A percentile compares a stretch with the other conserved stretches of the same genome.
These are phyloP conservation scores for Plectrocnemia conspersa DNA, from an alignment of 1,140 invertebrate genomes.

Conservation along the genomic window DNA sequence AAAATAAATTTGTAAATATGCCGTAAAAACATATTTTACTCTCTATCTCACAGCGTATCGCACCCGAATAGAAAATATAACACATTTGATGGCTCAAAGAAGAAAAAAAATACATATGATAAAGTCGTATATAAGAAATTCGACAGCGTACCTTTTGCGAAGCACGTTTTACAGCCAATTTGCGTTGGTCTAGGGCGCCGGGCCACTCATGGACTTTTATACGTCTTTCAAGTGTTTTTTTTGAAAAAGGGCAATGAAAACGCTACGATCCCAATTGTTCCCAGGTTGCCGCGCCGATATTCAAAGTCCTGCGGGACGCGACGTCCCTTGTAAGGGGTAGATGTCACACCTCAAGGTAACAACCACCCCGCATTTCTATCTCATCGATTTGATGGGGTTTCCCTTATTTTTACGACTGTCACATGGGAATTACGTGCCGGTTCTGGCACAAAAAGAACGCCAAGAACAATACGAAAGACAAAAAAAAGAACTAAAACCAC, in stretches of 20 bases:
- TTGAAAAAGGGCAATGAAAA: slow-evolving; percentile 22
- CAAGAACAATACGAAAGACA: neutral
- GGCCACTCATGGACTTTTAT: slow-evolving; percentile 20
- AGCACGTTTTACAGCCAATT: slow-evolving; percentile 23
- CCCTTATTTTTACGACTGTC: slow-evolving; percentile 24
- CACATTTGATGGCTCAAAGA: too few species aligned
- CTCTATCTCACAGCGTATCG: too few species aligned
- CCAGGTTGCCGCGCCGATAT: neutral
- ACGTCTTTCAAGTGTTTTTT: slow-evolving; percentile 14
- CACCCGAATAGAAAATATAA: too few species aligned
- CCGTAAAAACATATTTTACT: too few species aligned
- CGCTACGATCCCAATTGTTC: slow-evolving; percentile 22
- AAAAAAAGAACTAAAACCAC: neutral
- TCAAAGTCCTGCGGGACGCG: neutral
- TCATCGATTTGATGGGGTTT: slow-evolving; percentile 24
- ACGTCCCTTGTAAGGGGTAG: neutral
- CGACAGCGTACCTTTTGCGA: too few species aligned
- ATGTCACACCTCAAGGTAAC: neutral
- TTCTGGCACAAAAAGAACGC: neutral
- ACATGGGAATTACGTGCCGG: slow-evolving; percentile 16
- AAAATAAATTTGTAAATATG: too few species aligned
- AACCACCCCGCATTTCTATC: slow-evolving; percentile 2
- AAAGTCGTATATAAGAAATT: too few species aligned
- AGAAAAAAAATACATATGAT: too few species aligned
- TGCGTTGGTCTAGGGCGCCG: neutral